phyloP scores from a whole-genome alignment of 2,113 vertebrate species.

The Pantherophis guttatus region DNA sequence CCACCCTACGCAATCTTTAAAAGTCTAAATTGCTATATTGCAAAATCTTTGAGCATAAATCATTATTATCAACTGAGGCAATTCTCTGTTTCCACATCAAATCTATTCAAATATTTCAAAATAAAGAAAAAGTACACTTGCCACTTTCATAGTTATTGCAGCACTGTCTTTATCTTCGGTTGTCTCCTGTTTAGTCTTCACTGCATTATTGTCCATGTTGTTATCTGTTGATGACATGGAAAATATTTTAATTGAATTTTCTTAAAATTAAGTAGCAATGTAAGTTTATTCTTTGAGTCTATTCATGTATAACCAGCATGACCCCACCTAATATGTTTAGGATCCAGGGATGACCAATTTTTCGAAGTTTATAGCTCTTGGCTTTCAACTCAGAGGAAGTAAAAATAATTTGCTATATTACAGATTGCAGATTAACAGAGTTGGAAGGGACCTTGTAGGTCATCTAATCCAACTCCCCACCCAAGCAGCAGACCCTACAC shows the following conservation, averaged over 20 bases:
- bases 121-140: slow-evolving; percentile 48
- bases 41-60: background rate
- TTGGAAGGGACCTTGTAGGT: too few relatives aligned
- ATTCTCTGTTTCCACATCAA: background rate
- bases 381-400: background rate
- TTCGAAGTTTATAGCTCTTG: background rate
- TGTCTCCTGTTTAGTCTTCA: slow-evolving; percentile 37
- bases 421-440: too few relatives aligned
- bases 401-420: background rate
- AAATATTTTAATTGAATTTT: background rate
- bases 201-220: slow-evolving; percentile 21
- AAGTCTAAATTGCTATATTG: background rate
- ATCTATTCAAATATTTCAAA: background rate
- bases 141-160: slow-evolving; percentile 41
- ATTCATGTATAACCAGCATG: background rate
- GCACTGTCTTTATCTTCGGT: background rate
- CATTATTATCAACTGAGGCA: background rate
- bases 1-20: background rate
- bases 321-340: background rate
- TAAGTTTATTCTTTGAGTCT: background rate
- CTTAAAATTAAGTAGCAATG: background rate
- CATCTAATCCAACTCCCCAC: too few relatives aligned
- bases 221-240: slow-evolving; percentile 29
- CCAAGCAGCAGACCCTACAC: too few relatives aligned
- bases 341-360: background rate